These are phyloP conservation scores for Coelogynopora nodosa DNA, from an alignment of 2,888 invertebrate species.

Conservation along the genomic window DNA sequence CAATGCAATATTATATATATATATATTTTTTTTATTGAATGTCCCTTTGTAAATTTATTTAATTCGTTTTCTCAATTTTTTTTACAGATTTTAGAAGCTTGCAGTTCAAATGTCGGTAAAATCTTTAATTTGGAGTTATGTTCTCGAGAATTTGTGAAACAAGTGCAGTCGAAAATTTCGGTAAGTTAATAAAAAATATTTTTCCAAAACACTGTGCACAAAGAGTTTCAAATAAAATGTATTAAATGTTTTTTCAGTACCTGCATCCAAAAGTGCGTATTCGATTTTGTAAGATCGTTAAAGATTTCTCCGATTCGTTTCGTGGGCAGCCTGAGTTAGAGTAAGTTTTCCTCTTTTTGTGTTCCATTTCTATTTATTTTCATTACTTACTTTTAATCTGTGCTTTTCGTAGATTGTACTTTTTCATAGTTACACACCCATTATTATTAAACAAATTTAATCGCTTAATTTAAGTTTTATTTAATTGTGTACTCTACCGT, in stretches of 20 bases:
- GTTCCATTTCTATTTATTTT: no score
- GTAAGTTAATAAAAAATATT: neutral
- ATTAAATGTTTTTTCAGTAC: neutral
- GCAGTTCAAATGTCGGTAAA: neutral
- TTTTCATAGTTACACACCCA: no score
- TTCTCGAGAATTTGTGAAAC: neutral
- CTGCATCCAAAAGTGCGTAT: neutral
- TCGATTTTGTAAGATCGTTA: neutral
- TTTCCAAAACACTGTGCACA: neutral
- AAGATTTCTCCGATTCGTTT: neutral
- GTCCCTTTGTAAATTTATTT: no score
- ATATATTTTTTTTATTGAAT: no score
- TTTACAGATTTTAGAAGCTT: neutral
- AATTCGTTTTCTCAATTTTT: neutral
- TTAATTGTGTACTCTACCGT: no score
- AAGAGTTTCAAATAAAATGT: no score
- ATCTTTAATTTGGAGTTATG: neutral
- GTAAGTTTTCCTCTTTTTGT: no score
- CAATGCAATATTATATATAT: no score
- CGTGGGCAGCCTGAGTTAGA: neutral
- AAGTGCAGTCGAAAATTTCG: neutral
- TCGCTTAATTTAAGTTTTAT: no score
- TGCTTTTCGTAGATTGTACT: no score
- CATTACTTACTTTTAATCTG: no score
- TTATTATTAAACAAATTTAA: no score